Evolutionary conservation across 2,113 vertebrate genomes (phyloP), one percentile per base, ranked within the genome.

Genomic region (Sialia sialis): DNA sequence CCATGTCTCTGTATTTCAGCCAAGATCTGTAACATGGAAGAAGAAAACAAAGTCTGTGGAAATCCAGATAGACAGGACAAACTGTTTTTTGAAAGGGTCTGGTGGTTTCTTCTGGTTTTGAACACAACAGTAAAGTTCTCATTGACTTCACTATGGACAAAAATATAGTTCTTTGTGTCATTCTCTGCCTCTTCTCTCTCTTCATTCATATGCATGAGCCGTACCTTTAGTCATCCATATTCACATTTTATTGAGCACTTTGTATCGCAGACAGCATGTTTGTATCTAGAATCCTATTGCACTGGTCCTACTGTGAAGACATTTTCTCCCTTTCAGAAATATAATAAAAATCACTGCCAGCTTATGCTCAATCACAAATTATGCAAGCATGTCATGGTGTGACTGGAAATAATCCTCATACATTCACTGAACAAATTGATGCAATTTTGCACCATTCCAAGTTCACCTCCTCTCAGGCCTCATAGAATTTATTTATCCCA

Each of bases 181-280:
- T 69, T 39, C 34, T 67, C 51, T 85, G 49, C 27, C 27, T 88
- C 48, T 79, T 74, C 18, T 58, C 14, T 87, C 32, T 46, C 41
- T 83, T 80, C 34, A 84, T 90, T 92, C 48, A 32, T 68, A 94
- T 93, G 38, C n/a, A 59, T 51, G 30, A 93, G 16, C 30, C 34
- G 66, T 62, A 73, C 41, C 67, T 85, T 54, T 68, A 85, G 51
- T 76, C 23, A 88, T 91, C 63, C 46, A 90, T 93, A 94, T 96
- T 86, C 78, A 80, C 78, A 86, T 76, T 94, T 76, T 69, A 93
- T 80, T 58, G 58, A 90, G 38, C 76, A 73, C 34, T 94, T 93
- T 88, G 20, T 83, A 69, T 82, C 58, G 76, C 34, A 84, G 81
- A n/a, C 49, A 94, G 49, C 55, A n/a, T 32, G 56, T 69, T 51